Base-by-base conservation (phyloP, 2,113 vertebrate genomes). In the Leucopsar rothschildi region DNA sequence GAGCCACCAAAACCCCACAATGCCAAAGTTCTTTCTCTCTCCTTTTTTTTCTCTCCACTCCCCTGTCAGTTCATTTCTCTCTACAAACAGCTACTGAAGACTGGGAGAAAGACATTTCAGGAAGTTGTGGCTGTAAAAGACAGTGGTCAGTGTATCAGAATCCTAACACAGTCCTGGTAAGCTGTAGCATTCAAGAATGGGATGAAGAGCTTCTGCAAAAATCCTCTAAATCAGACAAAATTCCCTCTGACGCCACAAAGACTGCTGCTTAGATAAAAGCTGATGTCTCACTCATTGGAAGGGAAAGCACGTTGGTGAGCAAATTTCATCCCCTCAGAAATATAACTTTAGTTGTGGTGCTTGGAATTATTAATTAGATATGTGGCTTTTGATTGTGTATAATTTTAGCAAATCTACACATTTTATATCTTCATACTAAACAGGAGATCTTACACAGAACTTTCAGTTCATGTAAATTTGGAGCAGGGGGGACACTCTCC, bases 261-360 rank as follows among this genome's bases (percentile, higher is more conserved):
- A 50, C 93, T 92, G 70, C 76, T 86, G 55, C 76, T 88, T 42
- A 92, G 93, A 92, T 93, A 96, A 92, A 73, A n/a, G 52, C 60
- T 70, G 35, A 47, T 59, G 31, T 56, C 78, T 89, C 61, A 23
- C 45, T 57, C 55, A 12, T 4, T 37, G 45, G 40, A 82, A 88
- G 18, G 28, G 61, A 78, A 86, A 82, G 47, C 42, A 78, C 19
- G 24, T 5, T 0, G 0, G 31, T 40, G n/a, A 66, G 57, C 22
- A 35, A 42, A 53, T 53, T 76, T 57, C 37, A 45, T 29, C 37
- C 45, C 18, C 23, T 23, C n/a, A 72, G 47, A 57, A 86, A 70
- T 14, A 37, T 2, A 90, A 49, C 22, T 40, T 40, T 23, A 65
- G 33, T 25, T 0, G 2, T 31, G 23, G 21, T 19, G 40, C 12